phyloP scores from a whole-genome alignment of 2,113 vertebrate genomes.

The Melozone crissalis region DNA sequence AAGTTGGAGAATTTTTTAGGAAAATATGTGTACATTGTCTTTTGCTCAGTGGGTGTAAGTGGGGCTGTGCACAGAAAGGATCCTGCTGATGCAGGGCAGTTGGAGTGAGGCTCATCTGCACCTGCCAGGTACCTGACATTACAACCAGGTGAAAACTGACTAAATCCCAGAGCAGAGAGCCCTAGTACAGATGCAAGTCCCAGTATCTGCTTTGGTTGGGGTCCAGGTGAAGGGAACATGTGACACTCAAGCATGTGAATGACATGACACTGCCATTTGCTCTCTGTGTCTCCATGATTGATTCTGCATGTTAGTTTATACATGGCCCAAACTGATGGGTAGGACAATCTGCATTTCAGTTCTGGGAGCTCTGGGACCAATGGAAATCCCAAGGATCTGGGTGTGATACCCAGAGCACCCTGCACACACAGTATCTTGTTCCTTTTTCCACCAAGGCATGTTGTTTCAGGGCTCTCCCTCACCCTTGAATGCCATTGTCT shows the following conservation, averaged over 20 bases:
- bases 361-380: not conserved
- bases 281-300: not conserved
- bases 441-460: not conserved
- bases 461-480: not conserved
- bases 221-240: not conserved
- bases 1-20: constrained; percentile 36
- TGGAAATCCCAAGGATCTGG: not conserved
- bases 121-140: not conserved
- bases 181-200: not conserved
- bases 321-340: not conserved
- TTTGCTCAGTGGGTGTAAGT: not conserved
- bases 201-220: not conserved
- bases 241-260: not conserved
- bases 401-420: not conserved
- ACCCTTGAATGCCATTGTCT: not conserved
- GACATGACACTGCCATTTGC: not conserved
- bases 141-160: not conserved
- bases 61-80: not conserved
- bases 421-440: not conserved
- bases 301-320: not conserved
- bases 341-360: not conserved
- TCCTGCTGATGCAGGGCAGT: not conserved
- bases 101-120: not conserved
- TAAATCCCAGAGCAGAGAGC: not conserved
- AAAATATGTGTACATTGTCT: not conserved